Percentiles rank a stretch among this genome's conserved stretches.
Conservation (phyloP, 2,113 vertebrate species). For the Nothoprocta pentlandii region DNA sequence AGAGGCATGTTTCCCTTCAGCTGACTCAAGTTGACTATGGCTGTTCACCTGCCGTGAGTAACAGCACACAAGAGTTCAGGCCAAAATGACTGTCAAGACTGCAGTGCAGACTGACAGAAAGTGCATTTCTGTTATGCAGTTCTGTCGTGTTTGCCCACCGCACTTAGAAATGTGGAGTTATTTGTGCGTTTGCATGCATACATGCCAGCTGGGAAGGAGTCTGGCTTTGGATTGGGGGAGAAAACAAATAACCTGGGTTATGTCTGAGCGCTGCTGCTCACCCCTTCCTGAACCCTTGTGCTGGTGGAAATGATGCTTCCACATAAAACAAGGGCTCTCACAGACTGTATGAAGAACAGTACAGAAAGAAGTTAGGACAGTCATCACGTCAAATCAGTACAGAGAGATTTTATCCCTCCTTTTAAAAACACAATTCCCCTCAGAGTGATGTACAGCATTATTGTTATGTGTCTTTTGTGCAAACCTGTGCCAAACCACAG, state of each 20-base stretch:
- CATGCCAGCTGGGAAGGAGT: background rate
- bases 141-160: background rate
- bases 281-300: background rate
- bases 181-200: background rate
- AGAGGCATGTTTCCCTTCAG: background rate
- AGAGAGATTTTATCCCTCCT: conserved; percentile 2
- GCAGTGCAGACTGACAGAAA: background rate
- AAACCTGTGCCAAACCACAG: conserved; percentile 38
- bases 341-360: background rate
- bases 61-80: background rate
- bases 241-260: background rate
- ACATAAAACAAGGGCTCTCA: background rate
- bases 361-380: background rate
- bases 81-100: background rate
- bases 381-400: background rate
- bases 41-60: background rate
- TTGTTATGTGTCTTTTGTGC: conserved; percentile 4
- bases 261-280: background rate
- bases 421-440: background rate
- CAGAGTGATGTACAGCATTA: background rate
- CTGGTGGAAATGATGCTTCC: background rate
- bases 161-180: background rate
- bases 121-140: background rate
- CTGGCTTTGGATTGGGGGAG: background rate
- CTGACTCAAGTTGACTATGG: background rate